Evolutionary conservation across 2,113 vertebrate species (phyloP).

Genomic region (Etia nguti): DNA sequence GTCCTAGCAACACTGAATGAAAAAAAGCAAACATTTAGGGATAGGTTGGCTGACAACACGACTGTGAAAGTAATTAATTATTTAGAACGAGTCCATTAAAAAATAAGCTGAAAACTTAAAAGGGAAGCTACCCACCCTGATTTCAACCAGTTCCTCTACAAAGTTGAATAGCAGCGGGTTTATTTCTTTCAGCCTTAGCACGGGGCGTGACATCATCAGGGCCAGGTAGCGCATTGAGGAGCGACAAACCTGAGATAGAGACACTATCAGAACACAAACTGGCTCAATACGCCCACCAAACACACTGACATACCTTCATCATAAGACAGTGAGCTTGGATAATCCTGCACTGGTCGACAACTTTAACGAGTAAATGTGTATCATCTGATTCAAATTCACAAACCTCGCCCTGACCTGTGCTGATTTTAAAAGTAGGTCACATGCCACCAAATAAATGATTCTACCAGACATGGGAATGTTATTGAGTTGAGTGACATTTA

Average conservation of each 20-base stretch:
- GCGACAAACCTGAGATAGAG: constrained; percentile 83
- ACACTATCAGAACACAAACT: background rate
- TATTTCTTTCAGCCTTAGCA: constrained; percentile 89
- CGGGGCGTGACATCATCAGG: constrained; percentile 89
- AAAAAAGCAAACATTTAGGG: rapidly evolving
- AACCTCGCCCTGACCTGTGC: background rate
- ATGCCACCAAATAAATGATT: background rate
- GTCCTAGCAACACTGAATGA: background rate
- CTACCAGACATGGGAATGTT: background rate
- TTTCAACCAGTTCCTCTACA: constrained; percentile 96
- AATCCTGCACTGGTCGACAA: background rate
- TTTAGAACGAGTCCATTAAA: background rate
- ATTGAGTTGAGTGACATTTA: background rate
- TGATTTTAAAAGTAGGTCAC: background rate
- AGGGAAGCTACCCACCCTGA: constrained; percentile 76
- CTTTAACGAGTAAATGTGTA: background rate
- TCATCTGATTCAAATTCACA: background rate
- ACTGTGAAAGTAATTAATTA: background rate
- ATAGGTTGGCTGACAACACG: background rate
- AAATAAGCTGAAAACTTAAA: background rate
- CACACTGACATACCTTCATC: background rate
- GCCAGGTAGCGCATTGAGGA: constrained; percentile 91
- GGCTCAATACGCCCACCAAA: background rate
- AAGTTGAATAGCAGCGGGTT: constrained; percentile 98
- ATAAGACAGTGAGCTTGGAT: background rate